These are phyloP conservation scores for Spheniscus humboldti DNA, from an alignment of 2,797 vertebrate species.

Conservation along the genomic window DNA sequence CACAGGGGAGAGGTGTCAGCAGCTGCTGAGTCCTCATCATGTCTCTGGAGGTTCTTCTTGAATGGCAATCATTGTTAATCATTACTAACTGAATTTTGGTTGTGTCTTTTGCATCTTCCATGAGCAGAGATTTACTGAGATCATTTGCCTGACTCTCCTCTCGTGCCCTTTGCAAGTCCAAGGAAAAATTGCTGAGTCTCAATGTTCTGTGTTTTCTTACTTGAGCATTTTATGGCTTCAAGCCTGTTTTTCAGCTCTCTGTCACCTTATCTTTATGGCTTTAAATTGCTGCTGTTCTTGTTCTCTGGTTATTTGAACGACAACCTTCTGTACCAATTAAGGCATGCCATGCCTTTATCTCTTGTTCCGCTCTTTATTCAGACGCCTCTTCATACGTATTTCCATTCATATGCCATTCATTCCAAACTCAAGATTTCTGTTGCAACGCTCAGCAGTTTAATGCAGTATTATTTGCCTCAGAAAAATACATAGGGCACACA, in stretches of 20 bases:
- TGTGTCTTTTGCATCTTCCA: neutral
- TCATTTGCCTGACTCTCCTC: neutral
- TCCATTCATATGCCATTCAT: neutral
- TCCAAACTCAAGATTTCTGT: neutral
- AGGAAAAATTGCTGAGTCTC: neutral
- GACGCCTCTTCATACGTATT: neutral
- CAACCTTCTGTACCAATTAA: neutral
- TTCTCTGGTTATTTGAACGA: neutral
- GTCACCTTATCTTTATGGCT: neutral
- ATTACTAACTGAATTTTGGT: neutral
- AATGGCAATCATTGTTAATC: neutral
- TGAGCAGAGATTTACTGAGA: neutral
- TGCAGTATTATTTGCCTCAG: neutral
- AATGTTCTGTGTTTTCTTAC: neutral
- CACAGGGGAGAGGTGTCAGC: neutral
- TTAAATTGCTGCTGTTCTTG: neutral
- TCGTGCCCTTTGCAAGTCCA: neutral
- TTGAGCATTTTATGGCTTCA: neutral
- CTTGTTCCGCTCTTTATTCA: neutral
- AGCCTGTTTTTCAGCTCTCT: neutral
- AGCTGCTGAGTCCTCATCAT: neutral
- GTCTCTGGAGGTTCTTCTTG: neutral
- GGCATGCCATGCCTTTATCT: neutral
- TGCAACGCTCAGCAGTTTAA: neutral
- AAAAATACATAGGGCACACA: neutral